These are phyloP conservation scores for Nothoprocta pentlandii DNA, from an alignment of 2,113 vertebrate species.

Conservation along the genomic window DNA sequence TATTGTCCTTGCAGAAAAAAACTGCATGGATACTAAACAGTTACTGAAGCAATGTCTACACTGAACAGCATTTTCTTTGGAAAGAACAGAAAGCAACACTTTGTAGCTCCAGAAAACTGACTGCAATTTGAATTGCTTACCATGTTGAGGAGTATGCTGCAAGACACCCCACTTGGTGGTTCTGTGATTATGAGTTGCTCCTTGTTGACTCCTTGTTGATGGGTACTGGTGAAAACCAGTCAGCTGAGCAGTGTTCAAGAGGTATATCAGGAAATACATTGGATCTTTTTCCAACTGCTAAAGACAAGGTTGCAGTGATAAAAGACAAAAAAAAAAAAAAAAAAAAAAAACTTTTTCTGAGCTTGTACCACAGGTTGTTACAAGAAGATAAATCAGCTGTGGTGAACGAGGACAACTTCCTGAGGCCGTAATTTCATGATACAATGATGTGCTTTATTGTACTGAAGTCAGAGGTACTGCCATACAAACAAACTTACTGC, in stretches of 20 bases:
- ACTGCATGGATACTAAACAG: background rate
- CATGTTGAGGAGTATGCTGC: background rate
- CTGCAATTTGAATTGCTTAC: background rate
- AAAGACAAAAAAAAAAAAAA: background rate
- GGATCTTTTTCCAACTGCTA: background rate
- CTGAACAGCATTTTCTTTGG: background rate
- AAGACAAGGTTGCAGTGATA: background rate
- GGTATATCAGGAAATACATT: background rate
- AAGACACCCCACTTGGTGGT: background rate
- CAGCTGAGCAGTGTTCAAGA: background rate
- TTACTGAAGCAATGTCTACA: too few species aligned
- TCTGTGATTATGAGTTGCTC: background rate
- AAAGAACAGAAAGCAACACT: background rate
- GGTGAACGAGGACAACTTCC: background rate
- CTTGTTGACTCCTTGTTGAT: fast-evolving
- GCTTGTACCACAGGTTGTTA: background rate
- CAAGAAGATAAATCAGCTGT: background rate
- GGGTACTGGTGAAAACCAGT: background rate
- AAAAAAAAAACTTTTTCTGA: background rate
- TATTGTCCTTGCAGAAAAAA: background rate
- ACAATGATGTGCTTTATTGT: fast-evolving
- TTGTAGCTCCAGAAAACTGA: background rate
- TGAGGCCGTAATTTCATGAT: fast-evolving
- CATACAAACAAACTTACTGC: background rate
- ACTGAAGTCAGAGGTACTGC: background rate